A percentile compares a stretch with the other conserved stretches of the same genome.
phyloP scores from a whole-genome alignment of 1,140 invertebrate species.

The Orussus abietinus region DNA sequence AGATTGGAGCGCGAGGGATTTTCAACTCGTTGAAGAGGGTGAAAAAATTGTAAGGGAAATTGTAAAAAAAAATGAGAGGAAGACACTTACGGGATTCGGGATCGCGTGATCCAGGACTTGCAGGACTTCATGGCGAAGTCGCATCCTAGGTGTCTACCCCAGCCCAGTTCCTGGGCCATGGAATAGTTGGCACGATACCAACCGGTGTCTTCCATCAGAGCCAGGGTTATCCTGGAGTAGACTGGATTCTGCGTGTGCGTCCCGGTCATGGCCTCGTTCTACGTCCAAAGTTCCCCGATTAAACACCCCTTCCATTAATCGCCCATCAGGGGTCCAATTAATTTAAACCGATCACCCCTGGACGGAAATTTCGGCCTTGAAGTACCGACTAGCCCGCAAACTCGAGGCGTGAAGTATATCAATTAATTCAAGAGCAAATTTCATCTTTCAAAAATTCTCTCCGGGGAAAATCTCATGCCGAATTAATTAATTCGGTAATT shows the following conservation, averaged over 20 bases:
- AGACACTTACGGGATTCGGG: conserved; percentile 52
- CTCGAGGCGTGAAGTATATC: too few relatives aligned
- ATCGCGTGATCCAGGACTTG: conserved; percentile 88
- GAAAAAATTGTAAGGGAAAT: conserved; percentile 1
- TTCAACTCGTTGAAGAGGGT: conserved; percentile 2
- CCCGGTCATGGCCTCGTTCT: conserved; percentile 99
- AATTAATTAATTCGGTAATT: too few relatives aligned
- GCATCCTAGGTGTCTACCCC: conserved; percentile 90
- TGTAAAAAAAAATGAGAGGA: conserved; percentile 3
- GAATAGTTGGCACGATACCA: conserved; percentile 90
- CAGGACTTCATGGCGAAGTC: conserved; percentile 92
- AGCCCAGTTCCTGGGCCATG: conserved; percentile 82
- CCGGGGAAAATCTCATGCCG: too few relatives aligned
- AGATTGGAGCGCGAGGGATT: conserved; percentile 1
- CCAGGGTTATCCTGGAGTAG: conserved; percentile 93
- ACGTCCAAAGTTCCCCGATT: too few relatives aligned
- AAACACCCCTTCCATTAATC: too few relatives aligned
- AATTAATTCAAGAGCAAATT: too few relatives aligned
- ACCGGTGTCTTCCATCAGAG: conserved; percentile 97
- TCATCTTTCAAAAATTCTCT: too few relatives aligned
- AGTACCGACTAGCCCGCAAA: too few relatives aligned
- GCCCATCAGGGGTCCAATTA: too few relatives aligned
- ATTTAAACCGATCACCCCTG: too few relatives aligned
- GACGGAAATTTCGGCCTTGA: too few relatives aligned
- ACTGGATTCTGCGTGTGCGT: conserved; percentile 98